Conservation (phyloP, 1,140 invertebrate genomes). For the Carposina sasakii region DNA sequence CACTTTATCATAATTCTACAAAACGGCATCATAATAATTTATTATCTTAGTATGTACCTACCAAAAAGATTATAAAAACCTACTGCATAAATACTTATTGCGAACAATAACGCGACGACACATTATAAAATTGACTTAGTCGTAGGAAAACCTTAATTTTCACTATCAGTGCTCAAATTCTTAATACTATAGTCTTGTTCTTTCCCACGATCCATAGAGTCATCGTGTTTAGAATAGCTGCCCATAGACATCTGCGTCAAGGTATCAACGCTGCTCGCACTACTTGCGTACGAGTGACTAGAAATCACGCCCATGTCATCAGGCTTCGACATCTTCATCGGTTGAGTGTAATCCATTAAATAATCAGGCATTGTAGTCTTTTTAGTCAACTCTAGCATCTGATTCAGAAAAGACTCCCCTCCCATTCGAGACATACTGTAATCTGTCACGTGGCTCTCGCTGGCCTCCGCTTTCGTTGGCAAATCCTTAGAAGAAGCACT, state of each 20-base stretch:
- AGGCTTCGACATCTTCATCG: conserved; percentile 53
- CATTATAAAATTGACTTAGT: no score
- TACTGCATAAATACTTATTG: no score
- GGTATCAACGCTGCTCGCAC: conserved; percentile 58
- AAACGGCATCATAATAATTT: no score
- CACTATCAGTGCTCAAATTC: conserved; percentile 43
- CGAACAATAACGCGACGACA: no score
- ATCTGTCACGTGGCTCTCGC: conserved; percentile 36
- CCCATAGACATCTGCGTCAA: conserved; percentile 62
- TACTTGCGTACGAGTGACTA: conserved; percentile 54
- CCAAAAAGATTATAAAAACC: no score
- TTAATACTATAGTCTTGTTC: conserved; percentile 51
- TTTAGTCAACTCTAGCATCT: conserved; percentile 69
- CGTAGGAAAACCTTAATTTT: conserved; percentile 42
- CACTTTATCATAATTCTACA: no score
- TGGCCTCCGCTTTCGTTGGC: conserved; percentile 38
- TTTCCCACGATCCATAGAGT: conserved; percentile 53
- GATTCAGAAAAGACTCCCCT: conserved; percentile 65
- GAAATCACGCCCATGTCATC: conserved; percentile 51
- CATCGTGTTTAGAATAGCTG: conserved; percentile 56
- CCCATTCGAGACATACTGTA: conserved; percentile 55
- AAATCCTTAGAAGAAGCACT: conserved; percentile 42
- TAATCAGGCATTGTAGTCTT: conserved; percentile 69
- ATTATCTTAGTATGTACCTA: no score
- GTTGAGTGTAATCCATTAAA: conserved; percentile 53